Conservation (phyloP, 92 coral and sea anemone genomes). For the Phenganax subtilis region DNA sequence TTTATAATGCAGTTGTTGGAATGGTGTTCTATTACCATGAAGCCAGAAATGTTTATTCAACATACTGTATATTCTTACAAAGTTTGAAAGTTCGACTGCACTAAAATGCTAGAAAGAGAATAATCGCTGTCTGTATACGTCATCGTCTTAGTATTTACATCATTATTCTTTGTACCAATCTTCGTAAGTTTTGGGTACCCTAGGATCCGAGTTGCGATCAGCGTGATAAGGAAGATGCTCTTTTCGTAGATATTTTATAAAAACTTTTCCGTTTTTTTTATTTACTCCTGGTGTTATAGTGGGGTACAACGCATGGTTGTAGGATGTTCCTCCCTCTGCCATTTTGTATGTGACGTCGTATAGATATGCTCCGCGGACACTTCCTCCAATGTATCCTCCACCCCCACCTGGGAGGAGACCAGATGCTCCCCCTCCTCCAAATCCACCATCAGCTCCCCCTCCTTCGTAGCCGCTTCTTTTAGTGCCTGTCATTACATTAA, state of each 20-base stretch:
- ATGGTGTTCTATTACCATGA: no score
- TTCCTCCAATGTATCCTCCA: slow-evolving; percentile 94
- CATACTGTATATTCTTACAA: no score
- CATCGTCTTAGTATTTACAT: neutral
- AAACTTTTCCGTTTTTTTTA: slow-evolving; percentile 73
- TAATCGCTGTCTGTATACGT: neutral
- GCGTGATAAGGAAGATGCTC: slow-evolving; percentile 15
- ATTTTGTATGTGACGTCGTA: slow-evolving; percentile 62
- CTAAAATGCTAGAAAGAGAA: neutral
- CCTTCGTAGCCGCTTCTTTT: slow-evolving; percentile 57
- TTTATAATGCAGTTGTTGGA: no score
- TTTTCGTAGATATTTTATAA: slow-evolving; percentile 51
- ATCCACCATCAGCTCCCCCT: slow-evolving; percentile 71
- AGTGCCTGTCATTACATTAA: slow-evolving; percentile 39
- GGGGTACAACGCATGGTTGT: slow-evolving; percentile 60
- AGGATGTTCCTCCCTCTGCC: slow-evolving; percentile 86
- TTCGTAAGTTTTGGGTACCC: slow-evolving; percentile 25
- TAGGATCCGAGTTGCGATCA: slow-evolving; percentile 29
- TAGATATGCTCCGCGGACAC: slow-evolving; percentile 69
- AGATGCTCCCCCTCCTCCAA: slow-evolving; percentile 98
- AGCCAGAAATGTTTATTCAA: no score
- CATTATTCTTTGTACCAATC: slow-evolving; percentile 30
- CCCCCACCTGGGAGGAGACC: slow-evolving; percentile 91
- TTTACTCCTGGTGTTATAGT: slow-evolving; percentile 52
- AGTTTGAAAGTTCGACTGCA: no score